Conservation (phyloP, 2,888 invertebrate genomes). For the Capitulum mitella region DNA sequence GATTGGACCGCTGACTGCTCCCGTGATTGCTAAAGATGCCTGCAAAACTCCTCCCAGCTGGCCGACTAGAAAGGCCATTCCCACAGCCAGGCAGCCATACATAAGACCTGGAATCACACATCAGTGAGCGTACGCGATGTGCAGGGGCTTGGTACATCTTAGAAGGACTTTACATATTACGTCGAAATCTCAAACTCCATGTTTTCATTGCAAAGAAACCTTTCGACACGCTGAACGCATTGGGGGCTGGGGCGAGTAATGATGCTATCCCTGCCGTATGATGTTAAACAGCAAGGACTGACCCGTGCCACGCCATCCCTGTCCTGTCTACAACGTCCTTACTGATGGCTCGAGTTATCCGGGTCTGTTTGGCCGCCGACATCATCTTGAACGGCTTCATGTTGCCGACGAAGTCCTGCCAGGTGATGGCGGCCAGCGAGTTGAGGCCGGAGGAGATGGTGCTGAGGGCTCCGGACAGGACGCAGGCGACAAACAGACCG, state of each 20-base stretch:
- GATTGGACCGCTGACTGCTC: constrained; percentile 65
- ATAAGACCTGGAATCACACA: constrained; percentile 42
- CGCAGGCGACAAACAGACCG: constrained; percentile 80
- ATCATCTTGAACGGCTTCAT: constrained; percentile 30
- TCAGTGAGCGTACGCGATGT: no score
- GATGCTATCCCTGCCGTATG: no score
- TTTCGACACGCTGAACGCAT: no score
- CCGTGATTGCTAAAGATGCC: constrained; percentile 71
- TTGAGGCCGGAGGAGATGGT: constrained; percentile 52
- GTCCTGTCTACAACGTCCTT: no score
- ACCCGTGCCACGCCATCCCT: no score
- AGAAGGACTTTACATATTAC: no score
- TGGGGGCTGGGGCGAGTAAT: no score
- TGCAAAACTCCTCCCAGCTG: constrained; percentile 73
- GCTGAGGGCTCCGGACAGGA: constrained; percentile 83
- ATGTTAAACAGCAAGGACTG: no score
- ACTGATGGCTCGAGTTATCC: constrained; percentile 59
- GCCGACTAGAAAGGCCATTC: constrained; percentile 60
- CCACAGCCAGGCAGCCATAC: constrained; percentile 66
- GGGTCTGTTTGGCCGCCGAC: constrained; percentile 45
- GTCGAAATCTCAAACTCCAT: no score
- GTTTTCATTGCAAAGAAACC: no score
- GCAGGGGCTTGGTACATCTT: no score
- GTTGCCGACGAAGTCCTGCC: constrained; percentile 71
- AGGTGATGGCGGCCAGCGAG: constrained; percentile 75